These are phyloP conservation scores for Drosophila serrata DNA, from an alignment of 1,140 invertebrate genomes.

Conservation along the genomic window DNA sequence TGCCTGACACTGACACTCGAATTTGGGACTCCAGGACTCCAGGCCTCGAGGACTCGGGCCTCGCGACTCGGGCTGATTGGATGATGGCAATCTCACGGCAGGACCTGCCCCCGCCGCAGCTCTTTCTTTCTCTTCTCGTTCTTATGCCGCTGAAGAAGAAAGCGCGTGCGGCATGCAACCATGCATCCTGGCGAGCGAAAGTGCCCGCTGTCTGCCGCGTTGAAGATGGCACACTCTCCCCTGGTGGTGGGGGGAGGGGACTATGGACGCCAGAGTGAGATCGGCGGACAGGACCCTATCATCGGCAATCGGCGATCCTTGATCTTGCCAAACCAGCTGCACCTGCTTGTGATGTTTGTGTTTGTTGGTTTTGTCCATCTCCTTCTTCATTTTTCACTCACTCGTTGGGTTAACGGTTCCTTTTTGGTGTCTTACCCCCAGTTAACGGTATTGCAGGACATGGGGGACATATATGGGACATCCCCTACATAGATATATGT, in stretches of 20 bases:
- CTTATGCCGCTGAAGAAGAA: slow-evolving; percentile 22
- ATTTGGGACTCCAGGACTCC: slow-evolving; percentile 1
- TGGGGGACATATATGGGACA: slow-evolving; percentile 18
- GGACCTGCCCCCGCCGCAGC: slow-evolving; percentile 21
- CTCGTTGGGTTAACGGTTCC: slow-evolving; percentile 50
- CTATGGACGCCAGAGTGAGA: neutral
- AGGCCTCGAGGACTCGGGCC: neutral
- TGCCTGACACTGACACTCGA: slow-evolving; percentile 28
- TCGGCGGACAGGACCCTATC: slow-evolving; percentile 41
- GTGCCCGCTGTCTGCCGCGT: slow-evolving; percentile 20
- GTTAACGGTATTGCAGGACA: slow-evolving; percentile 59
- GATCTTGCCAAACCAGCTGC: slow-evolving; percentile 59
- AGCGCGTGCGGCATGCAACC: slow-evolving; percentile 72
- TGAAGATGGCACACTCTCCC: slow-evolving; percentile 26
- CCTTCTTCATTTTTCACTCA: slow-evolving; percentile 3
- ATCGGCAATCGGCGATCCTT: slow-evolving; percentile 52
- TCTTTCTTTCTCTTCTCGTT: neutral
- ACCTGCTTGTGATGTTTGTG: slow-evolving; percentile 49
- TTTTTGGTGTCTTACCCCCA: slow-evolving; percentile 3
- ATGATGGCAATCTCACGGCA: slow-evolving; percentile 70
- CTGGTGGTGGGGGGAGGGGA: neutral
- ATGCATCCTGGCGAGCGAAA: slow-evolving; percentile 56
- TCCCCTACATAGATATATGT: neutral
- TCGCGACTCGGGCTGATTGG: slow-evolving; percentile 60
- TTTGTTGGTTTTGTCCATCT: slow-evolving; percentile 37